Evolutionary conservation across 2,888 invertebrate species (phyloP).

Genomic region (Tipula helvola): DNA sequence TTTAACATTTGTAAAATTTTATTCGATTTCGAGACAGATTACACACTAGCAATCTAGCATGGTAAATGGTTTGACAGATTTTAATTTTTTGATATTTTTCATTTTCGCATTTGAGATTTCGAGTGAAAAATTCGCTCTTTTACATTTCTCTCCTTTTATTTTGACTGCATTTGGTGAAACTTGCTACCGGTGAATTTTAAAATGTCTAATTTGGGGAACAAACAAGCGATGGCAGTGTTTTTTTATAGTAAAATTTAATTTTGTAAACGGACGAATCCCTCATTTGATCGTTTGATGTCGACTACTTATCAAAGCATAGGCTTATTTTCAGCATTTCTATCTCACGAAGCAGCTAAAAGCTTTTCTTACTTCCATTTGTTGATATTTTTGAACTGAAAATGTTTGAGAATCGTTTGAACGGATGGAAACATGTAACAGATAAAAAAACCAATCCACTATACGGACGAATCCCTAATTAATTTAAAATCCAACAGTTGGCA

Average conservation of each 20-base stretch:
- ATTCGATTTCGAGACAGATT: not conserved
- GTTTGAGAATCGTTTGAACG: too few relatives aligned
- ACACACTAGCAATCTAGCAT: slow-evolving; percentile 6
- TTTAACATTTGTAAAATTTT: not conserved
- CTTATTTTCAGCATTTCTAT: too few relatives aligned
- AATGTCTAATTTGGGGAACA: not conserved
- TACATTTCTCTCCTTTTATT: not conserved
- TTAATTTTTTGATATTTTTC: not conserved
- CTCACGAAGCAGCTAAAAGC: too few relatives aligned
- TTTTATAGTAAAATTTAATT: not conserved
- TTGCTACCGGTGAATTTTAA: not conserved
- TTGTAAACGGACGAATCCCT: not conserved
- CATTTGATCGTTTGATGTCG: too few relatives aligned
- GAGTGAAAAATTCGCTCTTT: not conserved
- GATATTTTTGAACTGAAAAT: too few relatives aligned
- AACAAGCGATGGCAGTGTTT: not conserved
- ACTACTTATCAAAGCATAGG: too few relatives aligned
- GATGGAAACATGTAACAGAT: not conserved
- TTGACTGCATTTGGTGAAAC: not conserved
- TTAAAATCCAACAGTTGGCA: not conserved
- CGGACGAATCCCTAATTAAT: not conserved
- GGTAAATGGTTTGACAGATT: slow-evolving; percentile 9
- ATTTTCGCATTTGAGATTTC: not conserved
- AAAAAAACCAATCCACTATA: not conserved
- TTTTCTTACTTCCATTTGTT: too few relatives aligned